Base-by-base conservation (phyloP, 1,140 invertebrate genomes). In the Hetaerina americana region DNA sequence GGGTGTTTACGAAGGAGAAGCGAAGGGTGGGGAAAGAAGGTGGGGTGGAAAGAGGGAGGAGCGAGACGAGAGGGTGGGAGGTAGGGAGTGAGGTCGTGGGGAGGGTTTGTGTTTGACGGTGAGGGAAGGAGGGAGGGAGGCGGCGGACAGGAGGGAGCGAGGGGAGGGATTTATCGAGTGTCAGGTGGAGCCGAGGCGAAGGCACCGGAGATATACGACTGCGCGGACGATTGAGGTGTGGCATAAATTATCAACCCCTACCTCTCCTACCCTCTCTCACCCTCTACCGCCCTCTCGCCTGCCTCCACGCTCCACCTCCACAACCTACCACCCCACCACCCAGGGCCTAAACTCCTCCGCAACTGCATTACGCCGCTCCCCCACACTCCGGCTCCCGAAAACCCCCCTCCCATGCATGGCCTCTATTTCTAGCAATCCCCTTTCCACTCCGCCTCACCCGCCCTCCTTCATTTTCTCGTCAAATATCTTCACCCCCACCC, bases 21-120 rank as follows among this genome's bases (percentile, higher is more conserved):
- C 72, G 26, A 70, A 71, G 71, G 72, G 72, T 67, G 27, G 70
- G 29, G 66, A 26, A 29, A 26, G 2, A 1, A n/a, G 10, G 22
- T 2, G 10, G 22, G 10, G 40, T 18, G 22, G 40, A 18, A n/a
- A 18, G 40, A n/a, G 40, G 40, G 40, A 57, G 40, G 15, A 57
- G 22, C 15, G 40, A 40, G 31, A 8, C 6, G 31, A 18, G 31
- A 40, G 6, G 31, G 31, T 8, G 31, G 31, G 31, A 8, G 31
- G 40, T 3, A n/a, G 10, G 40, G 40, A 57, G 15, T n/a, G n/a
- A n/a, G n/a, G n/a, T n/a, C n/a, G n/a, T n/a, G n/a, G n/a, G n/a
- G n/a, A n/a, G n/a, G n/a, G n/a, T n/a, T n/a, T n/a, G n/a, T n/a
- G n/a, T n/a, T n/a, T n/a, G n/a, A n/a, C n/a, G 40, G 18, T 6